Percentiles rank a stretch among this genome's conserved stretches.
phyloP scores from a whole-genome alignment of 2,888 invertebrate genomes.

The Parnassius mnemosyne region DNA sequence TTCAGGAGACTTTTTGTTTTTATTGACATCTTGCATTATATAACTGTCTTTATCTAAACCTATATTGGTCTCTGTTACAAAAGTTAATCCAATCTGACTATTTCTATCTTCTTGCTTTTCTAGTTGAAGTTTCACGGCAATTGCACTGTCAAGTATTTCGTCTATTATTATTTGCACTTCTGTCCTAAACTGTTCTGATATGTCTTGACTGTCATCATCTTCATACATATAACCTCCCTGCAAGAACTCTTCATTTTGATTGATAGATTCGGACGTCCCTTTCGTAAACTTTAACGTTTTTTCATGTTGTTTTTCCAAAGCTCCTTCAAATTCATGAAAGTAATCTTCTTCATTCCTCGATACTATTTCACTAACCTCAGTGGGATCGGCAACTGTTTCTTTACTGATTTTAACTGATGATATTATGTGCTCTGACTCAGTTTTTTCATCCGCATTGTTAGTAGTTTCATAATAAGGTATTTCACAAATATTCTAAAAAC shows the following conservation, averaged over 20 bases:
- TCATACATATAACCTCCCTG: neutral
- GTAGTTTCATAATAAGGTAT: neutral
- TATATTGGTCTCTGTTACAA: neutral
- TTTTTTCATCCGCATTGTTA: constrained; percentile 12
- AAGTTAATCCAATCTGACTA: neutral
- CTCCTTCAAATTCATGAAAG: neutral
- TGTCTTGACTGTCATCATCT: constrained; percentile 1
- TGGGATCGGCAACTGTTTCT: neutral
- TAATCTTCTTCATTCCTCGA: neutral
- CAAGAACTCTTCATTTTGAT: neutral
- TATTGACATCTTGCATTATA: neutral
- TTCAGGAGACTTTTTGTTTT: neutral
- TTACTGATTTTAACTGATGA: neutral
- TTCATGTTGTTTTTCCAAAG: neutral
- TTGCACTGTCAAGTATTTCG: constrained; percentile 9
- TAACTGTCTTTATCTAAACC: neutral
- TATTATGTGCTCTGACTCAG: neutral
- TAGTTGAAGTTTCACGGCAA: neutral
- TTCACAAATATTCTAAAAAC: constrained; percentile 19
- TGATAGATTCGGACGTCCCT: neutral
- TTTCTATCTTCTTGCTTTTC: constrained; percentile 3
- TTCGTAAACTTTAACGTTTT: too few species aligned
- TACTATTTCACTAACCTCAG: neutral
- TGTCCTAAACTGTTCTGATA: constrained; percentile 8
- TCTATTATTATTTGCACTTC: constrained; percentile 12